phyloP scores from a whole-genome alignment of 1,140 invertebrate genomes.

The Tetramorium simillimum region DNA sequence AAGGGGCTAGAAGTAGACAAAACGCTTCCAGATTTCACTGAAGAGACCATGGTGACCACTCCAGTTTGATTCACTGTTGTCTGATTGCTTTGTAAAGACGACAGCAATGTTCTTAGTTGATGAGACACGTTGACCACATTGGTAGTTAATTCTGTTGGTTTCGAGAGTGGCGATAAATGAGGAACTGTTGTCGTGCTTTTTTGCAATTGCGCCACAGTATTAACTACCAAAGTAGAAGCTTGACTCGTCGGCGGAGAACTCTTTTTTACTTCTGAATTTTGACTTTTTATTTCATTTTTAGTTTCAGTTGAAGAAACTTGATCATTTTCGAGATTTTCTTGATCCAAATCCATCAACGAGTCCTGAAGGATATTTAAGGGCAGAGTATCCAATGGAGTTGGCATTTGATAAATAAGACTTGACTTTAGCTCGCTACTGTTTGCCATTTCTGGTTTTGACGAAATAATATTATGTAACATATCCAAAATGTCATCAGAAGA shows the following conservation, averaged over 20 bases:
- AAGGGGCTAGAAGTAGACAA: slow-evolving; percentile 74
- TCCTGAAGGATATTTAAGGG: slow-evolving; percentile 84
- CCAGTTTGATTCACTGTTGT: slow-evolving; percentile 74
- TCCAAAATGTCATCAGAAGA: slow-evolving; percentile 89
- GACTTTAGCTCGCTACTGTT: slow-evolving; percentile 78
- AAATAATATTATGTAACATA: slow-evolving; percentile 89
- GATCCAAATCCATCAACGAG: slow-evolving; percentile 80
- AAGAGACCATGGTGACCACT: slow-evolving; percentile 86
- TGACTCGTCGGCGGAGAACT: slow-evolving; percentile 64
- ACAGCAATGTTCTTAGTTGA: slow-evolving; percentile 86
- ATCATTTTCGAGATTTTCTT: slow-evolving; percentile 73
- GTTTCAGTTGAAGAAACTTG: slow-evolving; percentile 55
- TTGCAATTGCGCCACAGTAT: slow-evolving; percentile 78
- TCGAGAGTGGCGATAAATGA: slow-evolving; percentile 89
- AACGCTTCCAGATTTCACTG: slow-evolving; percentile 78
- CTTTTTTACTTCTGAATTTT: slow-evolving; percentile 61
- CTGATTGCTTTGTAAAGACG: slow-evolving; percentile 81
- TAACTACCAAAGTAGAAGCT: slow-evolving; percentile 67
- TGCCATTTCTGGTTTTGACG: slow-evolving; percentile 84
- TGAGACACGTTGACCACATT: slow-evolving; percentile 90
- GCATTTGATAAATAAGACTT: slow-evolving; percentile 81
- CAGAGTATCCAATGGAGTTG: slow-evolving; percentile 81
- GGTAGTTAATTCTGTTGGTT: slow-evolving; percentile 89
- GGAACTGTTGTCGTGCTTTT: slow-evolving; percentile 86
- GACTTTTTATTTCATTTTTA: slow-evolving; percentile 60